phyloP scores from a whole-genome alignment of 2,797 vertebrate species.

The Falco cherrug region DNA sequence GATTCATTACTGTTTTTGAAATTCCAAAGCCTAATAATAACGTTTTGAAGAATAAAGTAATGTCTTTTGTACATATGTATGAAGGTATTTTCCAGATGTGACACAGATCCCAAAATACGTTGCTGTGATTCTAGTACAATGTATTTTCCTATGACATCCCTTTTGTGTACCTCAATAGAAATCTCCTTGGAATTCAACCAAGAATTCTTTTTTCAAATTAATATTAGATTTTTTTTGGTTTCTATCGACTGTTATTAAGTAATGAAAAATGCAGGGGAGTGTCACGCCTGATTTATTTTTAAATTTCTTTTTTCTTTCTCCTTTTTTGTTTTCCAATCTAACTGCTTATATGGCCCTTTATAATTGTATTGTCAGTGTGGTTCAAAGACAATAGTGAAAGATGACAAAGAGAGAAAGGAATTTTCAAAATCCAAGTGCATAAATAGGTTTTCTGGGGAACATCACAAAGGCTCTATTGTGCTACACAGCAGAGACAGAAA shows the following conservation, averaged over 20 bases:
- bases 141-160: not conserved
- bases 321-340: not conserved
- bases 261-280: not conserved
- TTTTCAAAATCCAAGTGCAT: constrained; percentile 17
- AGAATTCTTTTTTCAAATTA: not conserved
- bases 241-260: not conserved
- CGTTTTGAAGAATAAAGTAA: not conserved
- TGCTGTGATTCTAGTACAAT: not conserved
- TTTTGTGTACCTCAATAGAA: not conserved
- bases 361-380: not conserved
- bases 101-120: not conserved
- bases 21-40: not conserved
- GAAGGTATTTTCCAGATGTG: not conserved
- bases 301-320: not conserved
- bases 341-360: not conserved
- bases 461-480: constrained; percentile 26
- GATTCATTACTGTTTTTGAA: not conserved
- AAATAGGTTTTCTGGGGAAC: constrained; percentile 9
- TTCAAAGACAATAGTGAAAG: not conserved
- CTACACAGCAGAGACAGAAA: not conserved
- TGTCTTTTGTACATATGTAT: accelerated
- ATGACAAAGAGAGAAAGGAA: constrained; percentile 54
- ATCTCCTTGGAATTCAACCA: not conserved
- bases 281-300: not conserved
- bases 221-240: not conserved